Conservation (phyloP, 2,888 invertebrate genomes). For the Halictus quadricinctus region DNA sequence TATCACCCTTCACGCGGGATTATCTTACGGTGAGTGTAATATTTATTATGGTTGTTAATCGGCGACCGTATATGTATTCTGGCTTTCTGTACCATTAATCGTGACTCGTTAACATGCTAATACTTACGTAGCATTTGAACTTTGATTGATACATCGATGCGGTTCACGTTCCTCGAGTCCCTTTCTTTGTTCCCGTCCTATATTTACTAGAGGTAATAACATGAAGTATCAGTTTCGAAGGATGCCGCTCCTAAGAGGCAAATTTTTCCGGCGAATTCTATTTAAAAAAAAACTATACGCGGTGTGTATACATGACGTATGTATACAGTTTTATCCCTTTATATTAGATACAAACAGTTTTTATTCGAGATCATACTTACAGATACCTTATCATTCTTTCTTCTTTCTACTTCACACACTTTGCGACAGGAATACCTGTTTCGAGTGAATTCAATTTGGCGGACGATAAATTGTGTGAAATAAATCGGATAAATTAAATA, state of each 20-base stretch:
- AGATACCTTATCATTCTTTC: not conserved
- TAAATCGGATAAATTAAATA: not conserved
- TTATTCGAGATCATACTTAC: not conserved
- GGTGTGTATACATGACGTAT: not conserved
- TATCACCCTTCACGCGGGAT: conserved; percentile 29
- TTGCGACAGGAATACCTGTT: not conserved
- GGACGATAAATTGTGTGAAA: not conserved
- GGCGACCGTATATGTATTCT: not conserved
- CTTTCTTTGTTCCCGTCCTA: not conserved
- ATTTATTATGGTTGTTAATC: not conserved
- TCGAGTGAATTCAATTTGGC: not conserved
- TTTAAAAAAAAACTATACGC: not conserved
- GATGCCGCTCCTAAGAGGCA: no score
- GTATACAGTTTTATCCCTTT: not conserved
- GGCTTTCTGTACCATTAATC: not conserved
- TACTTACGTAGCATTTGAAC: not conserved
- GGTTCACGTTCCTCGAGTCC: not conserved
- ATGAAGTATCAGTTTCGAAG: not conserved
- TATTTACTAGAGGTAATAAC: not conserved
- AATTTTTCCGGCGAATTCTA: not conserved
- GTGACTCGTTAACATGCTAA: not conserved
- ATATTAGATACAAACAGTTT: not conserved
- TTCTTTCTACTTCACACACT: not conserved
- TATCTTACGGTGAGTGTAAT: conserved; percentile 50
- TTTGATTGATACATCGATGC: not conserved